Evolutionary conservation across 2,888 invertebrate genomes (phyloP).

Genomic region (Syritta pipiens): DNA sequence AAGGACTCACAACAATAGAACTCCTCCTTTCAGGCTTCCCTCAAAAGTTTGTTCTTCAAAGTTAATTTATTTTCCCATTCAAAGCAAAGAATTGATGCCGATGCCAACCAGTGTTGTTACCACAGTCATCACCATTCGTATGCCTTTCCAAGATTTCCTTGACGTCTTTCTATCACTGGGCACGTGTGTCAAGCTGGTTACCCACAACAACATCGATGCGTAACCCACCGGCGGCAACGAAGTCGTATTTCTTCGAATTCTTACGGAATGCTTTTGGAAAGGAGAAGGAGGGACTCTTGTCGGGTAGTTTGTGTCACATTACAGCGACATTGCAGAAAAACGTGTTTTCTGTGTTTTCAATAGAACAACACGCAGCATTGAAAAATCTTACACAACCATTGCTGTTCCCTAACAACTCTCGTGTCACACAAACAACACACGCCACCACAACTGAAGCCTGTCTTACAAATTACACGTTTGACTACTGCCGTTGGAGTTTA

Average conservation of each 20-base stretch:
- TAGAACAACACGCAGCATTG: background rate
- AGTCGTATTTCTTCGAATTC: constrained; percentile 2
- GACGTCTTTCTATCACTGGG: background rate
- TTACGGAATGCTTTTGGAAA: background rate
- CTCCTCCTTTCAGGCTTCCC: too few relatives aligned
- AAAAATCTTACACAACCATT: too few relatives aligned
- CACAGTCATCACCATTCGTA: background rate
- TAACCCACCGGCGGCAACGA: too few relatives aligned
- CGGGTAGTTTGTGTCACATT: constrained; percentile 15
- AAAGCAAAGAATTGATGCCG: background rate
- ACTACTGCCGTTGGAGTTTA: background rate
- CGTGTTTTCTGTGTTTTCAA: constrained; percentile 9
- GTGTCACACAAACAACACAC: too few relatives aligned
- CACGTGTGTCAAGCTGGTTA: constrained; percentile 5
- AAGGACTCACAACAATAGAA: too few relatives aligned
- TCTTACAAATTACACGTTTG: constrained; percentile 46
- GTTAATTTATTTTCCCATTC: background rate
- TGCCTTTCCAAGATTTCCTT: background rate
- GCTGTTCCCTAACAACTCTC: too few relatives aligned
- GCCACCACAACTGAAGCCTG: constrained; percentile 17
- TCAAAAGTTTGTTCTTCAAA: background rate
- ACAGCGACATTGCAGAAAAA: constrained; percentile 18
- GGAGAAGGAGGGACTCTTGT: too few relatives aligned
- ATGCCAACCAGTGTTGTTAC: too few relatives aligned
- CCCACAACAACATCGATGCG: background rate